A percentile compares a stretch with the other conserved stretches of the same genome.
Conservation (phyloP, 2,797 vertebrate genomes). For the Epinephelus coioides region DNA sequence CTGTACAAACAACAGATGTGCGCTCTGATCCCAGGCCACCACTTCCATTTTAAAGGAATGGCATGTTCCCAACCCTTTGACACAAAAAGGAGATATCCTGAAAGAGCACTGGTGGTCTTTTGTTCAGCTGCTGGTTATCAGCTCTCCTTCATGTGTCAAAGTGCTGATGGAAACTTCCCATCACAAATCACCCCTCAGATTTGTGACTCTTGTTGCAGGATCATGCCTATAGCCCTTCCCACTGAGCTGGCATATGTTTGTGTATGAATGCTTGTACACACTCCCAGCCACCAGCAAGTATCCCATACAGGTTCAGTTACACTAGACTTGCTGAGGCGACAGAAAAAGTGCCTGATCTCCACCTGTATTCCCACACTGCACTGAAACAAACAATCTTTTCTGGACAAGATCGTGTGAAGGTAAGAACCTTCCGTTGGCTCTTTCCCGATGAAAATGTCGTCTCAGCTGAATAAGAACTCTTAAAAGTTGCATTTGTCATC, state of each 20-base stretch:
- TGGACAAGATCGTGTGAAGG: constrained; percentile 34
- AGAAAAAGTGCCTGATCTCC: constrained; percentile 34
- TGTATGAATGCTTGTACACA: constrained; percentile 27
- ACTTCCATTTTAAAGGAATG: constrained; percentile 57
- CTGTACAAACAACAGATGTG: constrained; percentile 78
- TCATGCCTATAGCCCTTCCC: constrained; percentile 47
- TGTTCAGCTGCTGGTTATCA: not conserved
- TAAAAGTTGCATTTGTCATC: constrained; percentile 24
- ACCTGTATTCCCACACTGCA: constrained; percentile 44
- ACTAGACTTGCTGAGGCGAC: constrained; percentile 58
- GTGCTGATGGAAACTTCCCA: constrained; percentile 20
- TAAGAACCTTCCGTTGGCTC: constrained; percentile 35
- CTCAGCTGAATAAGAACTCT: constrained; percentile 23
- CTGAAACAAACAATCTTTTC: constrained; percentile 22
- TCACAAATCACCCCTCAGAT: not conserved
- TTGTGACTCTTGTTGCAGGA: constrained; percentile 17
- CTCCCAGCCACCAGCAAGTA: constrained; percentile 36
- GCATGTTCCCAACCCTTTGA: constrained; percentile 58
- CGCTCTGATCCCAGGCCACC: constrained; percentile 62
- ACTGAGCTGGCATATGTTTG: constrained; percentile 19
- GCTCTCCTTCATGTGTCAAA: not conserved
- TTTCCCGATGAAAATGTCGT: constrained; percentile 21
- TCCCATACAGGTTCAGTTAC: constrained; percentile 57
- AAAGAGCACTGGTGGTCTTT: constrained; percentile 27
- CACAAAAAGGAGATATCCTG: constrained; percentile 39